phyloP scores from a whole-genome alignment of 2,113 vertebrate species.

The Isichthys henryi region DNA sequence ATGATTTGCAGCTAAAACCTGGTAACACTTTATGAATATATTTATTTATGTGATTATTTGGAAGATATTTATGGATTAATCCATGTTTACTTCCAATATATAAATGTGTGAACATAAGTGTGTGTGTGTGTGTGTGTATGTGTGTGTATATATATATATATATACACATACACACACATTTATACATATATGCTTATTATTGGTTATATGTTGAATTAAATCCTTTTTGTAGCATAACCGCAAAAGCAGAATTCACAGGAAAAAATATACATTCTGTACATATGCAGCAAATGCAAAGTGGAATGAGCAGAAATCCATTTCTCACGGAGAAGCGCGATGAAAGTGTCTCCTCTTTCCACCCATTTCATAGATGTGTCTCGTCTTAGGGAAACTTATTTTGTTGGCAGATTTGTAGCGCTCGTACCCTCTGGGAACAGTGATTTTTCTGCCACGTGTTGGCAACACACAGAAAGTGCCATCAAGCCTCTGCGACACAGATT shows the following conservation, averaged over 20 bases:
- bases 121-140: background rate
- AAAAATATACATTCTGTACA: background rate
- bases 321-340: background rate
- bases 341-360: background rate
- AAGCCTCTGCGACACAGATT: background rate
- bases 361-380: background rate
- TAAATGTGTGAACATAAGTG: background rate
- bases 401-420: background rate
- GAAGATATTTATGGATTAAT: slow-evolving; percentile 16
- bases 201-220: background rate
- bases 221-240: background rate
- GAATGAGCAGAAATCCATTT: background rate
- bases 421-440: background rate
- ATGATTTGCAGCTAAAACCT: background rate
- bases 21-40: background rate
- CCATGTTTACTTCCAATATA: background rate
- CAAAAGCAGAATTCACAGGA: background rate
- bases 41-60: background rate
- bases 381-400: background rate
- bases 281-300: background rate
- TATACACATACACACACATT: background rate
- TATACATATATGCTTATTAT: background rate
- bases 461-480: background rate
- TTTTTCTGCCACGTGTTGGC: background rate
- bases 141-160: background rate